These are phyloP conservation scores for Cylas formicarius DNA, from an alignment of 1,140 invertebrate species.

Conservation along the genomic window DNA sequence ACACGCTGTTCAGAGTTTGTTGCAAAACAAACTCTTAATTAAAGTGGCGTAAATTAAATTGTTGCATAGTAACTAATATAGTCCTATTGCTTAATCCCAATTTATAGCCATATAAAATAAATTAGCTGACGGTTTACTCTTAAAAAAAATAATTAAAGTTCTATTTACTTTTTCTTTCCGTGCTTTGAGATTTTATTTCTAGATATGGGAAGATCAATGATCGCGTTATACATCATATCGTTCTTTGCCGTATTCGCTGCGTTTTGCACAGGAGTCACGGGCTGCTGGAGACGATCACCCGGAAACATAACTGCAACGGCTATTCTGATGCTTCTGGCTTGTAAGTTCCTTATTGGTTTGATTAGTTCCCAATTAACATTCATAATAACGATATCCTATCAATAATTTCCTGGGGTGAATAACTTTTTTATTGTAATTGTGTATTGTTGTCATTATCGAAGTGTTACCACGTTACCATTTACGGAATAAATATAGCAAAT, in stretches of 20 bases:
- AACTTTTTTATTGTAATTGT: no score
- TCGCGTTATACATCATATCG: constrained; percentile 82
- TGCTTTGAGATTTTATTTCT: constrained; percentile 38
- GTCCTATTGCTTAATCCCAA: no score
- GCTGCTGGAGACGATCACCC: constrained; percentile 87
- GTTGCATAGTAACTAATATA: no score
- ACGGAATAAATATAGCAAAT: no score
- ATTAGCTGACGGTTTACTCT: not conserved
- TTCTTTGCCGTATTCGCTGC: constrained; percentile 86
- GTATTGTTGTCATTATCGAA: not conserved
- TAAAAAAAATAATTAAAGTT: not conserved
- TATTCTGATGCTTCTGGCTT: constrained; percentile 81
- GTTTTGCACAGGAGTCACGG: constrained; percentile 84
- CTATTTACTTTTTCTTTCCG: not conserved
- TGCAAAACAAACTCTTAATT: no score
- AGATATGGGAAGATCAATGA: constrained; percentile 88
- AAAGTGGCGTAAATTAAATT: no score
- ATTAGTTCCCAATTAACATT: no score
- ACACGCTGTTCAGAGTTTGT: no score
- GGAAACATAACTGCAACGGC: constrained; percentile 90
- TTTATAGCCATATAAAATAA: not conserved
- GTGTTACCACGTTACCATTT: no score
- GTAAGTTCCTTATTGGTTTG: no score
- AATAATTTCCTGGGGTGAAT: no score
- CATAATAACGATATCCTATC: no score